A percentile compares a stretch with the other conserved stretches of the same genome.
Conservation (phyloP, 1,140 invertebrate genomes). For the Adoxophyes honmai region DNA sequence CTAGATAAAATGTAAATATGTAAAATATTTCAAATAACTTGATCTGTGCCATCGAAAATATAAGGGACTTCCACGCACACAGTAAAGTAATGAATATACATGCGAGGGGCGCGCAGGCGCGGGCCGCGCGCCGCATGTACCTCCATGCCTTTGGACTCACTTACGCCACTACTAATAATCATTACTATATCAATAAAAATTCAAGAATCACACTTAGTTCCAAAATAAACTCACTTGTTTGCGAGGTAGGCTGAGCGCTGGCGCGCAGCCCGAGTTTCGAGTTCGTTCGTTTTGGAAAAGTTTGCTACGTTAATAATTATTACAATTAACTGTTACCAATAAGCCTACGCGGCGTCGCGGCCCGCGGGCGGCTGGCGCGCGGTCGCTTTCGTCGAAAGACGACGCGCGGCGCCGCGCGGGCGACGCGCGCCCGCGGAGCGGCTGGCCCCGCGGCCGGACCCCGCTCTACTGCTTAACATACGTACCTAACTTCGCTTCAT, state of each 20-base stretch:
- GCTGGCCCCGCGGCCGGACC: constrained; percentile 19
- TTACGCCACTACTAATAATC: constrained; percentile 74
- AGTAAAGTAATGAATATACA: constrained; percentile 54
- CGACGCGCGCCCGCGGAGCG: not conserved
- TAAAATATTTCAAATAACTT: constrained; percentile 75
- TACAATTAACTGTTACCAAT: constrained; percentile 75
- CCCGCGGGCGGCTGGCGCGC: constrained; percentile 53
- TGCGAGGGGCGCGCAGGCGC: constrained; percentile 33
- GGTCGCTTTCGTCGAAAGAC: constrained; percentile 6
- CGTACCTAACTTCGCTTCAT: constrained; percentile 71
- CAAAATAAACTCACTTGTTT: constrained; percentile 84
- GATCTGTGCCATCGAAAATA: constrained; percentile 74
- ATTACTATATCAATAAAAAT: constrained; percentile 77
- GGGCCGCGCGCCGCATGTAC: constrained; percentile 41
- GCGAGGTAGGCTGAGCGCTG: constrained; percentile 81
- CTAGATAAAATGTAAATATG: constrained; percentile 76
- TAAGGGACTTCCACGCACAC: constrained; percentile 72
- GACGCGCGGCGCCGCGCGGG: constrained; percentile 9
- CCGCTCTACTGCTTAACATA: constrained; percentile 75
- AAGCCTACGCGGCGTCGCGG: constrained; percentile 76
- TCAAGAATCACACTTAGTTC: constrained; percentile 84
- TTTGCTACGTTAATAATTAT: constrained; percentile 77
- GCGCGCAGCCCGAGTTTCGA: constrained; percentile 82
- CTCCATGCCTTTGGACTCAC: constrained; percentile 59
- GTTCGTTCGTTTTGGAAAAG: constrained; percentile 83